These are phyloP conservation scores for Cotesia typhae DNA, from an alignment of 1,140 invertebrate species.

Conservation along the genomic window DNA sequence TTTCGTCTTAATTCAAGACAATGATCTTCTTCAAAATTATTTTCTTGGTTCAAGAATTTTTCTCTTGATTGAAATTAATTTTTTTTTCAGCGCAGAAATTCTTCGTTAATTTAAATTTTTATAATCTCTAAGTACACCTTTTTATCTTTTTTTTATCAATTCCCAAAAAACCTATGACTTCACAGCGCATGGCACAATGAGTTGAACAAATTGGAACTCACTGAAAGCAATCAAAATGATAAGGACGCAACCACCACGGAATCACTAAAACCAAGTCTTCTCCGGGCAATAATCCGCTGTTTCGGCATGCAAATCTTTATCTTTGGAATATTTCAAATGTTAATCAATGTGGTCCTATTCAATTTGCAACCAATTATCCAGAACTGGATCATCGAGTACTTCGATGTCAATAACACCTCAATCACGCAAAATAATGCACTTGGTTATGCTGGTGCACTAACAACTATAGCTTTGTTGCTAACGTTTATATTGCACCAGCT, in stretches of 20 bases:
- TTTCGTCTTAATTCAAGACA: too few species aligned
- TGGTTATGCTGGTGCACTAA: slow-evolving; percentile 47
- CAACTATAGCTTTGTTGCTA: slow-evolving; percentile 55
- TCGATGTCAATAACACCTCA: slow-evolving; percentile 48
- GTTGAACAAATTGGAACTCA: too few species aligned
- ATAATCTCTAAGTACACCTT: too few species aligned
- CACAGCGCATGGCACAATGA: too few species aligned
- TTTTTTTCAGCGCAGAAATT: too few species aligned
- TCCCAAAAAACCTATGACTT: too few species aligned
- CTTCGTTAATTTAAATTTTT: slow-evolving; percentile 38
- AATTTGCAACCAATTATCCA: slow-evolving; percentile 66
- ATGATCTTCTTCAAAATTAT: too few species aligned
- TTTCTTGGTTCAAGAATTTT: too few species aligned
- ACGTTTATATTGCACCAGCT: slow-evolving; percentile 49
- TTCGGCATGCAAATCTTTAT: slow-evolving; percentile 62
- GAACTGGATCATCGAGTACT: slow-evolving; percentile 67
- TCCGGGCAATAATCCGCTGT: slow-evolving; percentile 59
- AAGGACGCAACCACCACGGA: slow-evolving; percentile 47
- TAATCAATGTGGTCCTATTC: slow-evolving; percentile 51
- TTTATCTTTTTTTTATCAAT: too few species aligned
- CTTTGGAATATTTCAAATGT: slow-evolving; percentile 57
- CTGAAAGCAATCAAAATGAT: neutral
- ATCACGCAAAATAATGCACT: slow-evolving; percentile 47
- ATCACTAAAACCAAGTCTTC: slow-evolving; percentile 59
- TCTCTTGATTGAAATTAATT: too few species aligned